These are phyloP conservation scores for Acronicta psi DNA, from an alignment of 2,888 invertebrate genomes.

Conservation along the genomic window DNA sequence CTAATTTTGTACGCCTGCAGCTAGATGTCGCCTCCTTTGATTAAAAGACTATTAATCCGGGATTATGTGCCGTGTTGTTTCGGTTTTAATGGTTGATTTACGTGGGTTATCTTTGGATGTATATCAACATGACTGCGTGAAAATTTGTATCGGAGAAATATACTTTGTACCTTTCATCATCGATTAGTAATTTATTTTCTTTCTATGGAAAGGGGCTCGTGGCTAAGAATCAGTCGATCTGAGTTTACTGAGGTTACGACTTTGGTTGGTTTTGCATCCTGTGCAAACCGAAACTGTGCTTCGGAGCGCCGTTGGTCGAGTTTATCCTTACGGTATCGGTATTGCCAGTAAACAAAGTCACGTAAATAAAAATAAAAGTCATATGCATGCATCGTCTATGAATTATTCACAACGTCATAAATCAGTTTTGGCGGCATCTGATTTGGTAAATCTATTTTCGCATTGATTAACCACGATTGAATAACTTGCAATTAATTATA, in stretches of 20 bases:
- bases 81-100: conserved; percentile 62
- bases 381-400: too few species aligned
- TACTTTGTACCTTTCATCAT: conserved; percentile 20
- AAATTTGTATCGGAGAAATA: conserved; percentile 38
- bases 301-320: too few species aligned
- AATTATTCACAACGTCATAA: not conserved
- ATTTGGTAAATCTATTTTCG: conserved; percentile 28
- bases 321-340: too few species aligned
- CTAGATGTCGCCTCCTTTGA: conserved; percentile 69
- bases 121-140: conserved; percentile 33
- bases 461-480: conserved; percentile 21
- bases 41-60: conserved; percentile 75
- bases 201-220: too few species aligned
- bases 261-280: too few species aligned
- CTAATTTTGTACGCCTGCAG: conserved; percentile 65
- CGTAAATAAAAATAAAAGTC: too few species aligned
- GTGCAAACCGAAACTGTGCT: too few species aligned
- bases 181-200: too few species aligned
- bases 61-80: conserved; percentile 68
- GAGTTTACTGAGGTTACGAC: too few species aligned
- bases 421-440: conserved; percentile 2
- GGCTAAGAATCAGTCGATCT: too few species aligned
- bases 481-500: conserved; percentile 26
- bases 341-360: too few species aligned
- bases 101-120: conserved; percentile 43